Conservation (phyloP, 2,888 invertebrate species). For the Ophioninae sp. region DNA sequence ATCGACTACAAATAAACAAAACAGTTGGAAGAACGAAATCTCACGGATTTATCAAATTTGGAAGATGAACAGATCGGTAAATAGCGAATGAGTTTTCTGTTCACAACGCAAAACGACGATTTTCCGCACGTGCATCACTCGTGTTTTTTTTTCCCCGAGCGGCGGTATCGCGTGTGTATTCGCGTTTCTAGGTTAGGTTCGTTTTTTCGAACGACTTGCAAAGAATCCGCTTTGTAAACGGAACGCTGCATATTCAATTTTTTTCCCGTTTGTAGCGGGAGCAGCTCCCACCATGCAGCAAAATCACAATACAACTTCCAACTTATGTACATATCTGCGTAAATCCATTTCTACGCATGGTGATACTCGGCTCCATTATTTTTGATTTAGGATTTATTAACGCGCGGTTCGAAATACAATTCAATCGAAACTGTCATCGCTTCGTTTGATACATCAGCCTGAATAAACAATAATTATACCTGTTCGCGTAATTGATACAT, state of each 20-base stretch:
- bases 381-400: neutral
- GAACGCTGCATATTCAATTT: slow-evolving; percentile 2
- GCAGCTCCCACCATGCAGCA: neutral
- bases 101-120: slow-evolving; percentile 1
- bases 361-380: neutral
- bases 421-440: neutral
- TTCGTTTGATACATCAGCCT: neutral
- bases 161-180: slow-evolving; percentile 30
- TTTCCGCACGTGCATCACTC: slow-evolving; percentile 17
- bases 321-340: neutral
- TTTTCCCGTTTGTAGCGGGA: neutral
- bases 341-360: neutral
- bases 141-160: neutral
- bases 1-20: slow-evolving; percentile 48
- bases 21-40: neutral
- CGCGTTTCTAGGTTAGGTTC: slow-evolving; percentile 61
- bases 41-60: slow-evolving; percentile 25
- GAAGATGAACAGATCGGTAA: slow-evolving; percentile 74
- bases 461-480: neutral
- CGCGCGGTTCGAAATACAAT: neutral
- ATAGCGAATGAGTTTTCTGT: slow-evolving; percentile 17
- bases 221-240: neutral
- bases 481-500: neutral
- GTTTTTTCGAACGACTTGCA: slow-evolving; percentile 2
- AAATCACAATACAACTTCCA: neutral